Conservation (phyloP, 1,140 invertebrate genomes). For the Macrosteles quadrilineatus region DNA sequence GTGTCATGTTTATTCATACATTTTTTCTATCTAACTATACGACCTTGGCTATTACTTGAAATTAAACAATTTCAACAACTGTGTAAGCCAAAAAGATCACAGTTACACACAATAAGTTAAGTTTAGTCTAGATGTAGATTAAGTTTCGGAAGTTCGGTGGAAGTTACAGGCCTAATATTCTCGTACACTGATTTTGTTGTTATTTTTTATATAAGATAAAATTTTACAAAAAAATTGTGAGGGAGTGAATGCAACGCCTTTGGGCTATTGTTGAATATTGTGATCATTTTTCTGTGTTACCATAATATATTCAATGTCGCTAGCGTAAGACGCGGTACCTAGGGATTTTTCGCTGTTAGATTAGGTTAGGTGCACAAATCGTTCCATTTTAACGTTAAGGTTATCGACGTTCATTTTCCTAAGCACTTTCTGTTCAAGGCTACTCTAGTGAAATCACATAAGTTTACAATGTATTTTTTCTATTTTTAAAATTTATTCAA, state of each 20-base stretch:
- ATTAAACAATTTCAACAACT: neutral
- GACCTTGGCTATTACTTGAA: neutral
- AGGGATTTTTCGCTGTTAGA: neutral
- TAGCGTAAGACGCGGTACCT: neutral
- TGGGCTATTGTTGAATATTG: neutral
- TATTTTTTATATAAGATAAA: slow-evolving; percentile 14
- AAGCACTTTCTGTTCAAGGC: neutral
- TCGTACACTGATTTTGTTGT: slow-evolving; percentile 18
- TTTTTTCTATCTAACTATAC: neutral
- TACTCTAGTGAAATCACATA: neutral
- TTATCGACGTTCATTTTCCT: neutral
- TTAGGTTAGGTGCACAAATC: neutral
- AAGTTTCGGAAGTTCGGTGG: neutral
- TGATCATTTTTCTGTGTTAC: slow-evolving; percentile 15
- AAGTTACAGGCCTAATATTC: slow-evolving; percentile 24
- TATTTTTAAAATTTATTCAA: no score
- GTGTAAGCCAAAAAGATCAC: neutral
- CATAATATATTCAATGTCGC: neutral
- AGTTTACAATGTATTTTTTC: no score
- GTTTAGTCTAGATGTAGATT: slow-evolving; percentile 6
- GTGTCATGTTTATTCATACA: neutral
- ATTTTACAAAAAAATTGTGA: neutral
- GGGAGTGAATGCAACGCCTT: neutral
- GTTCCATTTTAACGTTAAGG: neutral
- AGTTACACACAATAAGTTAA: neutral